Conservation (phyloP, 2,113 vertebrate species). For the Myodes glareolus region DNA sequence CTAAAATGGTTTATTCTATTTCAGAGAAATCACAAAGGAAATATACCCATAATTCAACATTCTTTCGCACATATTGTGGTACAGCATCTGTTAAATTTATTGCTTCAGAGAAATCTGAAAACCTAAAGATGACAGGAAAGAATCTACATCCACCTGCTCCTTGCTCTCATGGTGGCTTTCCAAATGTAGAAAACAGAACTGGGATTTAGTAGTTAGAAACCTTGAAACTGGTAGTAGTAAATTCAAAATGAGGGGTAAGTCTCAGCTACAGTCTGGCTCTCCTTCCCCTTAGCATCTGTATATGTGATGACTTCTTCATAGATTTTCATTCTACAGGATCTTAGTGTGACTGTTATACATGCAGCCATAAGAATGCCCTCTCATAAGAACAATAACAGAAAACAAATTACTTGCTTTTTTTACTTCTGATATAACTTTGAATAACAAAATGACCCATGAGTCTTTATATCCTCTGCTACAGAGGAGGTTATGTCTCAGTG, state of each 20-base stretch:
- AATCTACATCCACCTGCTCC: not conserved
- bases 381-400: not conserved
- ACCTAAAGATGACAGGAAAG: not conserved
- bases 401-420: not conserved
- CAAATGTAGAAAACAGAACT: not conserved
- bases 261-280: not conserved
- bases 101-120: not conserved
- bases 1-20: slow-evolving; percentile 34
- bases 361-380: not conserved
- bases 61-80: not conserved
- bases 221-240: not conserved
- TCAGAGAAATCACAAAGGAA: slow-evolving; percentile 38
- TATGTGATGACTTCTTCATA: not conserved
- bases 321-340: not conserved
- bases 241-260: not conserved
- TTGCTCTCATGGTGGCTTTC: not conserved
- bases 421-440: not conserved
- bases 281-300: not conserved
- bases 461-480: not conserved
- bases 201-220: not conserved
- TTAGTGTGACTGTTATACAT: not conserved
- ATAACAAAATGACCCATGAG: not conserved
- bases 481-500: not conserved
- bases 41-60: not conserved
- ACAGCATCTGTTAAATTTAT: not conserved